These are phyloP conservation scores for Sander vitreus DNA, from an alignment of 2,113 vertebrate genomes.

Conservation along the genomic window DNA sequence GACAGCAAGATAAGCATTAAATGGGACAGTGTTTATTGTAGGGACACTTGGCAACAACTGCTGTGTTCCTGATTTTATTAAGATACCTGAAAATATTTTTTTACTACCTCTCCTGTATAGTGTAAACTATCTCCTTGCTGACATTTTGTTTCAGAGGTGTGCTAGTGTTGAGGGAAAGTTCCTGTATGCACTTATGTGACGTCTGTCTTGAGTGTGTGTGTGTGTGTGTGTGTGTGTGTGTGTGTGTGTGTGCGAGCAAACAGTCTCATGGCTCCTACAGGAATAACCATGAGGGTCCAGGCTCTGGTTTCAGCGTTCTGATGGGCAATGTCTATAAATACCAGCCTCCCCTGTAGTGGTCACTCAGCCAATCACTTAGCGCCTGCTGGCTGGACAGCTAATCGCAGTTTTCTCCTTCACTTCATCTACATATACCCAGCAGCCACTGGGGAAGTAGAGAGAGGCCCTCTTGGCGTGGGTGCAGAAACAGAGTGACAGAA, in stretches of 20 bases:
- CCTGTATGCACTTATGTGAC: neutral
- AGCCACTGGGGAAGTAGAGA: slow-evolving; percentile 30
- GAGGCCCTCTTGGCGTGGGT: slow-evolving; percentile 13
- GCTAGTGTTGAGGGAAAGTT: neutral
- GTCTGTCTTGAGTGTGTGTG: neutral
- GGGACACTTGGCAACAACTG: slow-evolving; percentile 11
- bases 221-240: slow-evolving; percentile 16
- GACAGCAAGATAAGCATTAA: neutral
- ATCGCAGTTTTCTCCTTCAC: slow-evolving; percentile 16
- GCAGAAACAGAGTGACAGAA: slow-evolving; percentile 15
- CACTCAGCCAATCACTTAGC: slow-evolving; percentile 43
- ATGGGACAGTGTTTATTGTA: neutral
- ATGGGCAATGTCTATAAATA: slow-evolving; percentile 77
- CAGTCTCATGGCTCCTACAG: slow-evolving; percentile 53
- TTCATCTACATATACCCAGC: slow-evolving; percentile 59
- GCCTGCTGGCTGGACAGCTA: neutral
- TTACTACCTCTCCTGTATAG: neutral
- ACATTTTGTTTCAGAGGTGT: neutral
- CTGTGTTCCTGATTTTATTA: neutral
- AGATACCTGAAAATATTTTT: neutral
- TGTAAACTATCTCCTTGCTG: neutral
- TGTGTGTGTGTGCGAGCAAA: slow-evolving; percentile 15
- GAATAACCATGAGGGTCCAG: slow-evolving; percentile 67
- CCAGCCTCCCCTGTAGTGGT: slow-evolving; percentile 37
- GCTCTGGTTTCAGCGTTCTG: slow-evolving; percentile 75